These are phyloP conservation scores for Polietes domitor DNA, from an alignment of 2,888 invertebrate genomes.

Conservation along the genomic window DNA sequence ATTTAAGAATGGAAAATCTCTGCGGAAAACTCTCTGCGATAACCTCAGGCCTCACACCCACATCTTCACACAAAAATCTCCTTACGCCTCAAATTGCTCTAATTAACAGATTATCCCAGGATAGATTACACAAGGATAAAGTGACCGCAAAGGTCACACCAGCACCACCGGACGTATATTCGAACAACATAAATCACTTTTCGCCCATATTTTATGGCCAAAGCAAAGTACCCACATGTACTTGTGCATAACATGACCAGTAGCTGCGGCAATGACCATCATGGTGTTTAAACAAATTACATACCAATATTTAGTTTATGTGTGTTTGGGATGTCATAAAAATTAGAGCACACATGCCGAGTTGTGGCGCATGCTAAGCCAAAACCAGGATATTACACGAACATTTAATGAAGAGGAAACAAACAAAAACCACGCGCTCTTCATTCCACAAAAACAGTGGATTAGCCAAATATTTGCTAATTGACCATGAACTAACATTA, in stretches of 20 bases:
- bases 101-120: constrained; percentile 53
- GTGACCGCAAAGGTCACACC: constrained; percentile 68
- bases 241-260: not conserved
- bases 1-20: too few species aligned
- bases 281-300: constrained; percentile 34
- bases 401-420: not conserved
- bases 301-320: constrained; percentile 30
- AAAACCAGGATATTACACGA: constrained; percentile 37
- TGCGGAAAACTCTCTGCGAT: too few species aligned
- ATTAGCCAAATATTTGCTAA: constrained; percentile 41
- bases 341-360: constrained; percentile 75
- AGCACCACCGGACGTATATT: not conserved
- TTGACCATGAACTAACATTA: constrained; percentile 62
- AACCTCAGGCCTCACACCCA: too few species aligned
- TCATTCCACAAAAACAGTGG: constrained; percentile 14
- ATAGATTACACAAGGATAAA: constrained; percentile 34
- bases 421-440: constrained; percentile 14
- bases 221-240: not conserved
- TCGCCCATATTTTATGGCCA: constrained; percentile 43
- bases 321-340: constrained; percentile 61
- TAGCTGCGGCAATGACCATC: not conserved
- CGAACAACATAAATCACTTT: constrained; percentile 27
- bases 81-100: constrained; percentile 16
- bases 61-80: too few species aligned
- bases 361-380: constrained; percentile 42